Conservation (phyloP, 2,113 vertebrate genomes). For the Pangasianodon hypophthalmus region DNA sequence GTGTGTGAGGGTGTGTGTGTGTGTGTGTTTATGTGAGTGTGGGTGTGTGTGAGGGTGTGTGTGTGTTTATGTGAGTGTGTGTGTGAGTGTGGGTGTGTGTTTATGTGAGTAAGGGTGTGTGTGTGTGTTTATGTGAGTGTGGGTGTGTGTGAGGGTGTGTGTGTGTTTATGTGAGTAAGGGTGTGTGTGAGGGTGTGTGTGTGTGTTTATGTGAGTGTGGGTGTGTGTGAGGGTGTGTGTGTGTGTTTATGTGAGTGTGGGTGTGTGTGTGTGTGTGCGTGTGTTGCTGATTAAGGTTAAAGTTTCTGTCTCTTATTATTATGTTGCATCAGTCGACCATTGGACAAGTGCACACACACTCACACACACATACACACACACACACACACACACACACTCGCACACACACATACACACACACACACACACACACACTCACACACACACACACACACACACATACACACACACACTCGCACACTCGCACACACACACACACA, state of each 20-base stretch:
- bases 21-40: background rate
- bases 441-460: background rate
- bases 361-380: background rate
- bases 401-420: slow-evolving; percentile 3
- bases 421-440: background rate
- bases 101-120: too few species aligned
- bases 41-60: slow-evolving; percentile 2
- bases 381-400: background rate
- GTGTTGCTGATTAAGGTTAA: background rate
- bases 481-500: background rate
- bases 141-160: too few species aligned
- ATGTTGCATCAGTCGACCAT: background rate
- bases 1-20: too few species aligned
- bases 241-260: background rate
- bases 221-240: too few species aligned
- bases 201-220: too few species aligned
- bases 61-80: slow-evolving; percentile 14
- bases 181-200: too few species aligned
- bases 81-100: background rate
- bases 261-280: background rate
- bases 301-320: background rate
- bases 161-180: too few species aligned
- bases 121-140: too few species aligned
- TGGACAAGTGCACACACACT: background rate
- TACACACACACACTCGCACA: background rate